Evolutionary conservation across 2,797 vertebrate genomes (phyloP).

Genomic region (Neoniphon sammara): DNA sequence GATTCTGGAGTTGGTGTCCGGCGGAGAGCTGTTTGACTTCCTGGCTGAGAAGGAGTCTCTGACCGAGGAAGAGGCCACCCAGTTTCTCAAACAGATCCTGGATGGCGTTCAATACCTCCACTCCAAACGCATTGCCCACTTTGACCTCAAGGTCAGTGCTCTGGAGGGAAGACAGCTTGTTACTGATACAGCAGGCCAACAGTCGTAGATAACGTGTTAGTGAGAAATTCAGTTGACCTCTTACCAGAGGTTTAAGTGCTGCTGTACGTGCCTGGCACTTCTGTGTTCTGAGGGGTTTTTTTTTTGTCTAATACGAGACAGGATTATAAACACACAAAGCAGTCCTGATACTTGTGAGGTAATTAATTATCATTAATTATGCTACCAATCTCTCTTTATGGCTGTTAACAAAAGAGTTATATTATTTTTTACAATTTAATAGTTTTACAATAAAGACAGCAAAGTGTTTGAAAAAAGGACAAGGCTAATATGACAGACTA

Average conservation of each 20-base stretch:
- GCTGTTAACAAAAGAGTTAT: not conserved
- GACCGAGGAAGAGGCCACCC: slow-evolving; percentile 96
- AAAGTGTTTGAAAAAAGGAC: too few species aligned
- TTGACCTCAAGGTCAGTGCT: slow-evolving; percentile 93
- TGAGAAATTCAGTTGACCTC: not conserved
- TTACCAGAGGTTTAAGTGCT: not conserved
- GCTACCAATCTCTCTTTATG: not conserved
- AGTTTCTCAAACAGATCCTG: slow-evolving; percentile 99
- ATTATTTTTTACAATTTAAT: not conserved
- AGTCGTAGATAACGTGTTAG: slow-evolving; percentile 22
- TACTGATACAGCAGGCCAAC: not conserved
- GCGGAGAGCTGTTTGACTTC: slow-evolving; percentile 97
- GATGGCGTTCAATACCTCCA: slow-evolving; percentile 97
- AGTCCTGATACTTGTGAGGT: not conserved
- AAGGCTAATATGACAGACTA: not conserved
- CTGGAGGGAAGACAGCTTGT: not conserved
- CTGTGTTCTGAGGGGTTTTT: not conserved
- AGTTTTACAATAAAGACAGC: not conserved
- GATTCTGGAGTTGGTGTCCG: slow-evolving; percentile 97
- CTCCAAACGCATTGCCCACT: slow-evolving; percentile 96
- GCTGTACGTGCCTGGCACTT: not conserved
- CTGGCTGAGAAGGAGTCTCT: slow-evolving; percentile 97
- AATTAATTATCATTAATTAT: not conserved
- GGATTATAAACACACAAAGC: not conserved
- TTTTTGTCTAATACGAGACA: slow-evolving; percentile 5